phyloP scores from a whole-genome alignment of 2,888 invertebrate genomes.

The Tineola bisselliella region DNA sequence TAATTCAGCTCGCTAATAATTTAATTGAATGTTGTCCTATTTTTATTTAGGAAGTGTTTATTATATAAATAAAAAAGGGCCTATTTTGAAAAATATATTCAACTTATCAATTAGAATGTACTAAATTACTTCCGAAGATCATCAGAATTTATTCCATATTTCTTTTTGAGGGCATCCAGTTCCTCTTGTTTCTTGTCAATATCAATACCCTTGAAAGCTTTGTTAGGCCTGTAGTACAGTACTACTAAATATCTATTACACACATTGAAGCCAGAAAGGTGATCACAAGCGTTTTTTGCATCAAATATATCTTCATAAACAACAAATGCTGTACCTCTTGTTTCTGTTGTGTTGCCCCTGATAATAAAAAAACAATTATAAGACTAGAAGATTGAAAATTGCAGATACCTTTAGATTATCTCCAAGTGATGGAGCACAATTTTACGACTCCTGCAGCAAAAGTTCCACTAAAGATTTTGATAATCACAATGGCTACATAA shows the following conservation, averaged over 20 bases:
- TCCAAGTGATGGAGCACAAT: no score
- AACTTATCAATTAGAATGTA: neutral
- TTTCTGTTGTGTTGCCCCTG: conserved; percentile 97
- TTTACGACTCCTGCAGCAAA: no score
- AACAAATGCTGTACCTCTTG: conserved; percentile 98
- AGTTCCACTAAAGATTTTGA: no score
- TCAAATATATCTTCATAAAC: conserved; percentile 99
- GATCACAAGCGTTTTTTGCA: conserved; percentile 99
- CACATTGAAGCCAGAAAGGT: conserved; percentile 98
- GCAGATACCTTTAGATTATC: no score
- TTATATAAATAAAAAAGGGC: neutral
- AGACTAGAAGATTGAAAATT: no score
- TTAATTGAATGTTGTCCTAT: no score
- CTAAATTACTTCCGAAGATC: conserved; percentile 49
- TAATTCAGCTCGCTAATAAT: no score
- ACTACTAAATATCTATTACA: conserved; percentile 99
- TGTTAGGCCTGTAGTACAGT: conserved; percentile 95
- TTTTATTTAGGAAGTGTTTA: no score
- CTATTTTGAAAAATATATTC: neutral
- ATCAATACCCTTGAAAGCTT: conserved; percentile 95
- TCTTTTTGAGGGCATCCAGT: conserved; percentile 92
- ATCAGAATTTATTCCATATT: conserved; percentile 82
- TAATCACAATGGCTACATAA: conserved; percentile 11
- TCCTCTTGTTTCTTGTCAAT: conserved; percentile 96
- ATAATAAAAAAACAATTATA: conserved; percentile 30